A percentile compares a stretch with the other conserved stretches of the same genome.
These are phyloP conservation scores for Lates calcarifer DNA, from an alignment of 2,113 vertebrate genomes.

Conservation along the genomic window DNA sequence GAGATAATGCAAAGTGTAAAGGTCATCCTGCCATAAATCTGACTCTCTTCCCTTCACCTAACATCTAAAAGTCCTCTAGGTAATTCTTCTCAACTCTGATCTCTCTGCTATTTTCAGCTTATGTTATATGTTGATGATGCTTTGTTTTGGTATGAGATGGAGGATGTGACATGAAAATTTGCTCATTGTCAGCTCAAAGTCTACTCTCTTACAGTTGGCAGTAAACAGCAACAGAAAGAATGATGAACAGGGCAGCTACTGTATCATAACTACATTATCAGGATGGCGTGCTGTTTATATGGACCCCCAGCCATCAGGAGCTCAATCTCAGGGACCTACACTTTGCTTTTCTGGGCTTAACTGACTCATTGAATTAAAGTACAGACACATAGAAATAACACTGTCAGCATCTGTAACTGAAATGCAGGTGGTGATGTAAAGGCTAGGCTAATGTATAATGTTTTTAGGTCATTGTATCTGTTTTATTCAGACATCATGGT, in stretches of 20 bases:
- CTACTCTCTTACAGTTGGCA: not conserved
- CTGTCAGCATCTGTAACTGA: not conserved
- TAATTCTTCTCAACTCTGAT: not conserved
- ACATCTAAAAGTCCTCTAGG: not conserved
- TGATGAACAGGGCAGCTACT: slow-evolving; percentile 23
- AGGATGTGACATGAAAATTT: not conserved
- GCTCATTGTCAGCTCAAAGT: not conserved
- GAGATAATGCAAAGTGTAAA: not conserved
- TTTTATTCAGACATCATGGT: not conserved
- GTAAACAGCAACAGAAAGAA: not conserved
- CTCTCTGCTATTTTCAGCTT: not conserved
- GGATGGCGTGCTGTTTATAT: not conserved
- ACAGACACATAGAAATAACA: not conserved
- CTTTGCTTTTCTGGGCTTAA: not conserved
- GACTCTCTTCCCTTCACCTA: not conserved
- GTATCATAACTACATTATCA: not conserved
- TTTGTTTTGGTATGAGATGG: not conserved
- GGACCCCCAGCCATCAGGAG: slow-evolving; percentile 13
- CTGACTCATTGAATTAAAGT: not conserved
- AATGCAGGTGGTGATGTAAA: not conserved
- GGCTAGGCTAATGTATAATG: not conserved
- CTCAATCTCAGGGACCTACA: slow-evolving; percentile 52
- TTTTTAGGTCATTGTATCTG: not conserved
- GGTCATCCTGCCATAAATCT: not conserved
- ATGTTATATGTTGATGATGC: not conserved